These are phyloP conservation scores for Tarsius wallacei DNA, from an alignment of 2,797 vertebrate genomes.

Conservation along the genomic window DNA sequence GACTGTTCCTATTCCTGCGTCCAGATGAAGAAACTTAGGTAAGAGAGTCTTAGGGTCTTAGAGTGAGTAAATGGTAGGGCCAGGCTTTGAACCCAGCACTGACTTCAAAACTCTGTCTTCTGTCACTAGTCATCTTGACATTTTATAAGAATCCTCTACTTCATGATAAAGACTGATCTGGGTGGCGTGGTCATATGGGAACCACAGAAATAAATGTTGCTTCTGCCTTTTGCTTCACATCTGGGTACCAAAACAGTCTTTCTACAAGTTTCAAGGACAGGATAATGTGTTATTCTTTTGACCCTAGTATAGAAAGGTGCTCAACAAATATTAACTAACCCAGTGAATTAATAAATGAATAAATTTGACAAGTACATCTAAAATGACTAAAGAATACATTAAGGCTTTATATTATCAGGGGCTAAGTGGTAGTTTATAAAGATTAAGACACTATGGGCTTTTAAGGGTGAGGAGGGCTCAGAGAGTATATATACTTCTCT, in stretches of 20 bases:
- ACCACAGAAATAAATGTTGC: neutral
- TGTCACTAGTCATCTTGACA: neutral
- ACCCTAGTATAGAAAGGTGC: neutral
- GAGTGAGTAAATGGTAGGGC: neutral
- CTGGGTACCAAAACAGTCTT: neutral
- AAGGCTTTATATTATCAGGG: neutral
- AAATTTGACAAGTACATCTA: neutral
- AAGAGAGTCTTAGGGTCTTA: neutral
- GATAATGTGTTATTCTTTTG: neutral
- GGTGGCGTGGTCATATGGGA: neutral
- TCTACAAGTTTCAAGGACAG: neutral
- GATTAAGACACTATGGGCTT: neutral
- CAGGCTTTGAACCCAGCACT: neutral
- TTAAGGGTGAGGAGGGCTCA: neutral
- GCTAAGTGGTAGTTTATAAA: neutral
- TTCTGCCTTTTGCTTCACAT: neutral
- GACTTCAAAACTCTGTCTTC: neutral
- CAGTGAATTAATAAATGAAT: neutral
- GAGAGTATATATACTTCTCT: neutral
- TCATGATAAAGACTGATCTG: neutral
- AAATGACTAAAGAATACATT: neutral
- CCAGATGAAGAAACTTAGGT: neutral
- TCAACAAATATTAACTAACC: neutral
- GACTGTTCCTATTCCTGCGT: neutral
- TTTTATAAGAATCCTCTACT: neutral